A percentile compares a stretch with the other conserved stretches of the same genome.
Conservation (phyloP, 2,113 vertebrate species). For the Symphodus melops region DNA sequence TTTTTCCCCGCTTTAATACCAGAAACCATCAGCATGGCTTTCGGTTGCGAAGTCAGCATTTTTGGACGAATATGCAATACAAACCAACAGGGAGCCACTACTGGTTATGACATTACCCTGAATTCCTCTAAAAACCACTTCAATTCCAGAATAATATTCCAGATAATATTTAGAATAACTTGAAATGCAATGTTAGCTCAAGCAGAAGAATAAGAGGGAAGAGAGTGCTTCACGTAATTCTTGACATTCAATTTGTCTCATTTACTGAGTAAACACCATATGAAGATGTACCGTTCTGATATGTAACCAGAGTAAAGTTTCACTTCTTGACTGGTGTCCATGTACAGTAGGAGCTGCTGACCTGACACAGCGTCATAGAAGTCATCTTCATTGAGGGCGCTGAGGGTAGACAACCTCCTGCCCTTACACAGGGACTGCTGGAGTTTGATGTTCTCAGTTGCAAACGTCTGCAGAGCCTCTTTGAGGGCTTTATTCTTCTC, state of each 20-base stretch:
- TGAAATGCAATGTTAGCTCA: no score
- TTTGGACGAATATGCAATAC: no score
- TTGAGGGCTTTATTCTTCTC: conserved; percentile 95
- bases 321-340: neutral
- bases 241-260: neutral
- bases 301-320: neutral
- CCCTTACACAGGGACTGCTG: conserved; percentile 85
- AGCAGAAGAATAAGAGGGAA: no score
- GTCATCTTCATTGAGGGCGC: conserved; percentile 88
- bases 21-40: no score
- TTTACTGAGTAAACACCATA: neutral
- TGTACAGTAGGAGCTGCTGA: conserved; percentile 63
- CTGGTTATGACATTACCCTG: no score
- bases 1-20: no score
- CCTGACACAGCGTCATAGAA: conserved; percentile 95
- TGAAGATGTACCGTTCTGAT: neutral
- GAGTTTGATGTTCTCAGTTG: conserved; percentile 89
- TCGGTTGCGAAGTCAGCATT: no score
- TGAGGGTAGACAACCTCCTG: conserved; percentile 80
- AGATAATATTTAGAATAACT: no score
- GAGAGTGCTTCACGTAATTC: neutral
- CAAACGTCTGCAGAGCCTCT: conserved; percentile 90
- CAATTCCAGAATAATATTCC: no score
- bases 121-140: no score
- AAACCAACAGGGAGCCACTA: no score